Base-by-base conservation (phyloP, 2,888 invertebrate species). In the Protonemura montana region DNA sequence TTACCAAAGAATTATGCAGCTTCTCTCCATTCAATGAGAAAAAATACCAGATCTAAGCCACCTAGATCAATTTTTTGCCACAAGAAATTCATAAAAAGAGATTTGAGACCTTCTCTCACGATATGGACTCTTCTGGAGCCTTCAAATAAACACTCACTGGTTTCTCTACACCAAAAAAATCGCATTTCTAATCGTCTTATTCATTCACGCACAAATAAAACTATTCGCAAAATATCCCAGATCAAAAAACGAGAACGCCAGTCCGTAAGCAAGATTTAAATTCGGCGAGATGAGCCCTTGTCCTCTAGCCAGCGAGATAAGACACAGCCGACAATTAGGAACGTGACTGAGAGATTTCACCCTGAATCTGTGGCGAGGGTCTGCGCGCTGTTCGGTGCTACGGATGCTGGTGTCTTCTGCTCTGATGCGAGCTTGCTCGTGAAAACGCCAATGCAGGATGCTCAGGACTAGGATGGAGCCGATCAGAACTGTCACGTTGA, bases 201-300 rank as follows among this genome's bases (percentile, higher is more conserved):
- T 87, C 87, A 59, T 87, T 86, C 87, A 87, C 29, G 87, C 80
- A 78, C 87, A 87, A 13, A 87, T 78, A 76, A 87, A 76, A 13
- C 86, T 86, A 59, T 87, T 87, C 28, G 87, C 26, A 6, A 87
- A 76, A 41, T 87, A 87, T 35, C 86, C 87, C 13, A 85, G n/a
- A 76, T 87, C 85, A 27, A 83, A 28, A 42, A 87, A 85, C n/a
- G 87, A 42, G 86, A 87, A 87, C 10, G 78, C 76, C 27, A 85
- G 42, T 30, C 84, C 77, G 76, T 85, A 86, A 10, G 85, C 27
- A 2, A 87, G 25, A 21, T 87, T 87, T 10, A 86, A n/a, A 0
- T 76, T 5, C 2, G 84, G 59, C 25, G 81, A 80, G 21, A n/a
- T 21, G 7, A n/a, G 35, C 7, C 41, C 82, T 2, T 7, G 26